Conservation (phyloP, 2,888 invertebrate genomes). For the Cheilosia pagana region DNA sequence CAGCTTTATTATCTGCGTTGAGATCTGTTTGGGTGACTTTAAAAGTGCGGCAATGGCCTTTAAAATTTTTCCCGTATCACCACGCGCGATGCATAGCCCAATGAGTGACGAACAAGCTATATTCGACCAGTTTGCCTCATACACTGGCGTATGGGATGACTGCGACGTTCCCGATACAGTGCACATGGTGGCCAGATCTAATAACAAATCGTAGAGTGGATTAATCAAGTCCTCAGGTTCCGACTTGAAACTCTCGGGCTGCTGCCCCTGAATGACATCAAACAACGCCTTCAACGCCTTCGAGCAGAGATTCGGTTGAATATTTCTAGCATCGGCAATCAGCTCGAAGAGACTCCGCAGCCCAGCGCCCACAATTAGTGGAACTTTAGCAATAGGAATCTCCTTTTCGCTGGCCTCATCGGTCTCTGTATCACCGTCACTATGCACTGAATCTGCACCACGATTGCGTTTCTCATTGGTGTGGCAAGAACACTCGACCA, state of each 20-base stretch:
- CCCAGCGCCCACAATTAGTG: slow-evolving; percentile 91
- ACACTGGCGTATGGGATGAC: slow-evolving; percentile 79
- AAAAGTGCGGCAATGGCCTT: slow-evolving; percentile 93
- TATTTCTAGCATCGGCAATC: slow-evolving; percentile 92
- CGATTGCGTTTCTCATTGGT: slow-evolving; percentile 64
- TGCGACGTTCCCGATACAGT: slow-evolving; percentile 83
- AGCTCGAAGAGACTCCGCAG: slow-evolving; percentile 95
- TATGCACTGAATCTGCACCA: slow-evolving; percentile 80
- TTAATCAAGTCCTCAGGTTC: slow-evolving; percentile 86
- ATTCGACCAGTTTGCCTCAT: slow-evolving; percentile 90
- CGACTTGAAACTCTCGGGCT: slow-evolving; percentile 82
- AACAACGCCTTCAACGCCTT: slow-evolving; percentile 94
- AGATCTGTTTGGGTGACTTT: slow-evolving; percentile 91
- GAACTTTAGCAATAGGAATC: slow-evolving; percentile 84
- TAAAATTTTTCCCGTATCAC: slow-evolving; percentile 95
- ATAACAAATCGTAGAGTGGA: slow-evolving; percentile 92
- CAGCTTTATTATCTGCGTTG: slow-evolving; percentile 92
- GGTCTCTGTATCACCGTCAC: slow-evolving; percentile 84
- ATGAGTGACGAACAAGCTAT: slow-evolving; percentile 96
- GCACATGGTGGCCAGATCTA: slow-evolving; percentile 91
- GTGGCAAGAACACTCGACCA: slow-evolving; percentile 82
- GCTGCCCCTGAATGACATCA: slow-evolving; percentile 91
- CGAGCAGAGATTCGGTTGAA: slow-evolving; percentile 93
- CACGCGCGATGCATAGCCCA: slow-evolving; percentile 95
- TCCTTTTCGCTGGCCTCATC: slow-evolving; percentile 85